Conservation (phyloP, 1,140 invertebrate species). For the Zaprionus inermis region DNA sequence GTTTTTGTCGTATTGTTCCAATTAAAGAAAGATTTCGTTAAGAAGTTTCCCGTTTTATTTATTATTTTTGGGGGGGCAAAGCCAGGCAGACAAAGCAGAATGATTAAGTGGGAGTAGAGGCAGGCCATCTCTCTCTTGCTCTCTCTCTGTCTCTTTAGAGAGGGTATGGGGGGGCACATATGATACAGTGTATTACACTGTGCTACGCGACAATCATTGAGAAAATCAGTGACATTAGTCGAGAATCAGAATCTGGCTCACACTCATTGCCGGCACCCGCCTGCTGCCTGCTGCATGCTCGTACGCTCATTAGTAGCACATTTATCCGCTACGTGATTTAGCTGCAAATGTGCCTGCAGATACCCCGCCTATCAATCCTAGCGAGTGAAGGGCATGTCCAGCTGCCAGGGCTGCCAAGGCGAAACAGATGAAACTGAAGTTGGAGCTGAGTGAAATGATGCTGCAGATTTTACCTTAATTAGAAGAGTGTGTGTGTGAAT, state of each 20-base stretch:
- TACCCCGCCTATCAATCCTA: not conserved
- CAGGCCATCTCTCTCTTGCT: not conserved
- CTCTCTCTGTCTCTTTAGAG: not conserved
- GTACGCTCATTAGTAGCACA: conserved; percentile 78
- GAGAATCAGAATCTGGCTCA: not conserved
- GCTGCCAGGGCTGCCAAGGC: conserved; percentile 2
- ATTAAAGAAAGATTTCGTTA: conserved; percentile 3
- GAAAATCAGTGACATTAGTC: conserved; percentile 77
- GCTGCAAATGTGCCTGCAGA: conserved; percentile 67
- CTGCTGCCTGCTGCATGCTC: conserved; percentile 49
- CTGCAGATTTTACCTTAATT: not conserved
- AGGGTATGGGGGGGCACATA: not conserved
- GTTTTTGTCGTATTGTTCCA: conserved; percentile 5
- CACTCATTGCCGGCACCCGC: conserved; percentile 19
- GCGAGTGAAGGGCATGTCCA: not conserved
- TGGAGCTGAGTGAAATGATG: not conserved
- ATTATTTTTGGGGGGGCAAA: no score
- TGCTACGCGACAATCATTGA: conserved; percentile 64
- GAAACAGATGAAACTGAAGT: not conserved
- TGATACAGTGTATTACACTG: conserved; percentile 19
- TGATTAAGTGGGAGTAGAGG: not conserved
- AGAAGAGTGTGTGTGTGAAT: not conserved
- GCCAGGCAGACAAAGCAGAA: not conserved
- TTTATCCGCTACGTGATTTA: conserved; percentile 77
- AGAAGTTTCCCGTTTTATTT: not conserved